Conservation (phyloP, 35 echinoderm and acorn worm genomes). For the Heliocidaris tuberculata region DNA sequence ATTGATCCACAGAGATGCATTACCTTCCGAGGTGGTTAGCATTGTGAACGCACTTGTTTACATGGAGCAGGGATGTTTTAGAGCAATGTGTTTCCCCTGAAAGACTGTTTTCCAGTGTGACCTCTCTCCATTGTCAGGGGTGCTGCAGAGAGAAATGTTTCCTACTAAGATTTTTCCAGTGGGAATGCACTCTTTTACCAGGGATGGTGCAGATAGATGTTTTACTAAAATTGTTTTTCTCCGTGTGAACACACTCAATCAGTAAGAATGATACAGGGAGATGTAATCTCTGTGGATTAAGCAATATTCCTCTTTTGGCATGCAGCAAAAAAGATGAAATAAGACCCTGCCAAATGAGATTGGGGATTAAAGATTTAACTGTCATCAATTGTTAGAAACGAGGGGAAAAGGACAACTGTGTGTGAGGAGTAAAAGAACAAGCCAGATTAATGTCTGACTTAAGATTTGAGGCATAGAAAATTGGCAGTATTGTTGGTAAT, state of each 20-base stretch:
- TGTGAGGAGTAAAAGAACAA: neutral
- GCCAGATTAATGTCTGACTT: neutral
- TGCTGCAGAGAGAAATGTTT: no score
- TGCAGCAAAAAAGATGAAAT: neutral
- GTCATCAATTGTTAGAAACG: neutral
- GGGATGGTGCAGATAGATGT: neutral
- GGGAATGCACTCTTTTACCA: neutral
- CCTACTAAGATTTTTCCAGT: neutral
- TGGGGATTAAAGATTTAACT: neutral
- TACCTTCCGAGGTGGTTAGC: no score
- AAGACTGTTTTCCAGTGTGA: neutral
- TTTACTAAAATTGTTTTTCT: neutral
- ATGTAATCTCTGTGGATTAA: neutral
- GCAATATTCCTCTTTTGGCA: neutral
- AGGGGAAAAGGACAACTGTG: neutral
- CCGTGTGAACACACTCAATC: neutral
- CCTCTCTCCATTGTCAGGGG: no score
- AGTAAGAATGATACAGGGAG: neutral
- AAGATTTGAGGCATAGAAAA: neutral
- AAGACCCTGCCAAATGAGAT: neutral
- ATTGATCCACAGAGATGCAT: neutral
- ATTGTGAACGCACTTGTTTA: no score
- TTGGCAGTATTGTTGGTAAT: neutral
- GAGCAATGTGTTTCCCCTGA: no score
- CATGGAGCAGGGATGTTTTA: no score